phyloP scores from a whole-genome alignment of 2,113 vertebrate genomes.

The Tragelaphus imberbis region DNA sequence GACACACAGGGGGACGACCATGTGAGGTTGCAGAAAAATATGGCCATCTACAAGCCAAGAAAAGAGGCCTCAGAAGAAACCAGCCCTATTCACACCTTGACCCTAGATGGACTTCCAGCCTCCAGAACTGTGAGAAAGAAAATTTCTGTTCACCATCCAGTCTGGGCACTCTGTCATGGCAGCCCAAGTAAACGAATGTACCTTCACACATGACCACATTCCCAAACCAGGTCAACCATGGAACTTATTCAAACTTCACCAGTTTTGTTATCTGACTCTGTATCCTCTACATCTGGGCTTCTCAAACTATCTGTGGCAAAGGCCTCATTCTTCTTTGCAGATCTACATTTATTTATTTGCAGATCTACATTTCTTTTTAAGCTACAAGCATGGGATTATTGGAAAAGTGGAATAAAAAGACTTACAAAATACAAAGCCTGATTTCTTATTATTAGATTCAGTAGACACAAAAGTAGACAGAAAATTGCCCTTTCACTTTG shows the following conservation, averaged over 20 bases:
- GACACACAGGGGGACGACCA: rapidly evolving
- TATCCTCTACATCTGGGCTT: rapidly evolving
- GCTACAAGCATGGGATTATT: background rate
- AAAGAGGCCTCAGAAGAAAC: background rate
- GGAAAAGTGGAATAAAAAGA: background rate
- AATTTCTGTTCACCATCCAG: rapidly evolving
- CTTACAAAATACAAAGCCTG: background rate
- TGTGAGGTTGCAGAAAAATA: background rate
- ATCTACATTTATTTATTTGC: background rate
- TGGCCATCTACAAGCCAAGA: rapidly evolving
- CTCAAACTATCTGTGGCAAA: background rate
- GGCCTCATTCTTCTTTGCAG: background rate
- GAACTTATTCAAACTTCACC: rapidly evolving
- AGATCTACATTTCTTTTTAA: background rate
- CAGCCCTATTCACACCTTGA: rapidly evolving
- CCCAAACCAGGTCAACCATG: rapidly evolving
- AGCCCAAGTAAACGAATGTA: rapidly evolving
- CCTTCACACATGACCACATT: rapidly evolving
- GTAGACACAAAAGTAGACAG: background rate
- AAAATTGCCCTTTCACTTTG: background rate
- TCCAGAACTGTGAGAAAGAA: background rate
- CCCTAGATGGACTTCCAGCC: too few species aligned
- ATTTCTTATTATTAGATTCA: background rate
- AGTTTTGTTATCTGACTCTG: rapidly evolving
- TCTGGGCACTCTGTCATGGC: rapidly evolving